Percentiles rank a stretch among this genome's conserved stretches.
Conservation (phyloP, 2,797 vertebrate species). For the Acanthiza pusilla region DNA sequence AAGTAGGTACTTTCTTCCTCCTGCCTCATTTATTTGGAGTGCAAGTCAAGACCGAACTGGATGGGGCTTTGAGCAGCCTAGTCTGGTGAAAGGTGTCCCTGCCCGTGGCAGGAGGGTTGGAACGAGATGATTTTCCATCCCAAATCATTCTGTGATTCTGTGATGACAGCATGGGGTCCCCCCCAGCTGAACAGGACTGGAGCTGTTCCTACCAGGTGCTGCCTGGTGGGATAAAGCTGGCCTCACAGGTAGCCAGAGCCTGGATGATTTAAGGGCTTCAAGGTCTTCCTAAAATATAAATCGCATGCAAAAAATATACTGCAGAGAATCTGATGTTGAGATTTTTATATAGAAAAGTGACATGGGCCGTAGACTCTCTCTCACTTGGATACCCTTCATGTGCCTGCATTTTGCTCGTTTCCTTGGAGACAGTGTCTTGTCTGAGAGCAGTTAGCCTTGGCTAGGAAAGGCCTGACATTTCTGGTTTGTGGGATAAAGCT, state of each 20-base stretch:
- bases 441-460: slow-evolving; percentile 52
- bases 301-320: background rate
- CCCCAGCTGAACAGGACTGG: rapidly evolving
- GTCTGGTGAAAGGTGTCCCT: background rate
- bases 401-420: slow-evolving; percentile 28
- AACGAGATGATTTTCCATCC: background rate
- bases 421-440: slow-evolving; percentile 60
- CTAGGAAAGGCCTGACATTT: slow-evolving; percentile 34
- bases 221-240: rapidly evolving
- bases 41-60: background rate
- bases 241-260: background rate
- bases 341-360: slow-evolving; percentile 4
- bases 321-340: background rate
- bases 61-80: background rate
- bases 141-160: background rate
- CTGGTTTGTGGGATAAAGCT: slow-evolving; percentile 22
- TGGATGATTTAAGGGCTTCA: background rate
- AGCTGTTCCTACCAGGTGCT: background rate
- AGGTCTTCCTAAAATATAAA: background rate
- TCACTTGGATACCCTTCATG: slow-evolving; percentile 51
- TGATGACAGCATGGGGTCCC: background rate
- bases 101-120: background rate
- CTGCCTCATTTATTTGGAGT: background rate
- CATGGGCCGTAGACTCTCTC: slow-evolving; percentile 4
- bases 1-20: background rate